These are phyloP conservation scores for Danio albolineatus DNA, from an alignment of 2,797 vertebrate genomes.

Conservation along the genomic window DNA sequence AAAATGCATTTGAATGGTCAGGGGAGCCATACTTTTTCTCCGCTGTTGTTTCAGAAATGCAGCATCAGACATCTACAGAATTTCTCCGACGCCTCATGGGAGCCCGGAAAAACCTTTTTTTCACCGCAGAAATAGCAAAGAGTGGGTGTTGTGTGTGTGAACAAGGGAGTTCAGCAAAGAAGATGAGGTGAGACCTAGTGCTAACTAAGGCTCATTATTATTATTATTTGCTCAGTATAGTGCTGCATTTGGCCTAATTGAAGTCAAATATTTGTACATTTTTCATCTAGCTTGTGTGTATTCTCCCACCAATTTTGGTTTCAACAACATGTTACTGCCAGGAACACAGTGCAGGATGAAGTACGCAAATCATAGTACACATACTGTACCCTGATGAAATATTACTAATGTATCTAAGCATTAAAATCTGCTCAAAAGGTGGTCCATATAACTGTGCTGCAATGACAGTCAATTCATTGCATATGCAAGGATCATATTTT, in stretches of 20 bases:
- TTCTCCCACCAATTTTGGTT: constrained; percentile 12
- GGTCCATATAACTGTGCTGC: too few relatives aligned
- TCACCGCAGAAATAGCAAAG: constrained; percentile 41
- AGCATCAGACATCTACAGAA: constrained; percentile 81
- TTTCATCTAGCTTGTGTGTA: constrained; percentile 24
- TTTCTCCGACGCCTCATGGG: constrained; percentile 79
- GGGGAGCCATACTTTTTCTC: constrained; percentile 85
- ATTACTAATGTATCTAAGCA: too few relatives aligned
- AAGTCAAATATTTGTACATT: constrained; percentile 20
- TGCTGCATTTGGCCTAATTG: constrained; percentile 19
- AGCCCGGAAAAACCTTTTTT: constrained; percentile 63
- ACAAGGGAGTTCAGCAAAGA: constrained; percentile 39
- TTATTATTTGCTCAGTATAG: constrained; percentile 41
- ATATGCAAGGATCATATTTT: too few relatives aligned
- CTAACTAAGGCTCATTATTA: constrained; percentile 33
- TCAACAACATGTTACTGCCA: background rate
- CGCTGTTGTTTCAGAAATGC: constrained; percentile 83
- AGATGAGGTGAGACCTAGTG: constrained; percentile 31
- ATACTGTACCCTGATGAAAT: too few relatives aligned
- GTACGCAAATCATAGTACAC: background rate
- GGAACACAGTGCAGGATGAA: background rate
- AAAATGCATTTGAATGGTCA: constrained; percentile 89
- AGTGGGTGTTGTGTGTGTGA: constrained; percentile 30
- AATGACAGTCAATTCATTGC: too few relatives aligned
- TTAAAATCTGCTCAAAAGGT: too few relatives aligned